These are phyloP conservation scores for Bathynomus jamesi DNA, from an alignment of 1,140 invertebrate species.

Conservation along the genomic window DNA sequence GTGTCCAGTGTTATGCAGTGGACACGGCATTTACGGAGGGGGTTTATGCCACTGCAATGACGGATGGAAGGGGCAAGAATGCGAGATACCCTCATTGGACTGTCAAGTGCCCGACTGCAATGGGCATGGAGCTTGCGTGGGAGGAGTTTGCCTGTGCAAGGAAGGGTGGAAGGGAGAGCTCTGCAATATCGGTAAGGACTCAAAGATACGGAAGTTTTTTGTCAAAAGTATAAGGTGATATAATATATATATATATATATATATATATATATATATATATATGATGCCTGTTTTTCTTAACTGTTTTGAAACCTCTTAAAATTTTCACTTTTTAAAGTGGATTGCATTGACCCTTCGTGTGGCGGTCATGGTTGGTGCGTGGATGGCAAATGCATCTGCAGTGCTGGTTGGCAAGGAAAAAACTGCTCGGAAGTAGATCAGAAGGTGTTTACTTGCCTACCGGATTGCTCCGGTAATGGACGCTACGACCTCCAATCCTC, in stretches of 20 bases:
- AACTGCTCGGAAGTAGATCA: constrained; percentile 78
- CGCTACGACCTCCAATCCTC: constrained; percentile 75
- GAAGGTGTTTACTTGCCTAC: constrained; percentile 76
- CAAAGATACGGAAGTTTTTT: too few species aligned
- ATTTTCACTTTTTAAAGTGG: constrained; percentile 50
- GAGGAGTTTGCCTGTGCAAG: constrained; percentile 91
- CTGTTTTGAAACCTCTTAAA: too few species aligned
- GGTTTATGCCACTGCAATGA: too few species aligned
- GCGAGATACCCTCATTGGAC: constrained; percentile 81
- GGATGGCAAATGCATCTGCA: constrained; percentile 86
- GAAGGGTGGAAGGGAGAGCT: constrained; percentile 89
- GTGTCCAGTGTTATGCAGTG: constrained; percentile 93
- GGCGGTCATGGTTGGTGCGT: constrained; percentile 85
- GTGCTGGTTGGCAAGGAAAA: constrained; percentile 88
- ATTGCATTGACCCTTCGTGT: constrained; percentile 79
- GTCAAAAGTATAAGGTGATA: too few species aligned
- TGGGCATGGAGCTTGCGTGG: constrained; percentile 86
- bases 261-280: too few species aligned
- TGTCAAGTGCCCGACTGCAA: constrained; percentile 90
- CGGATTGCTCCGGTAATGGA: too few species aligned
- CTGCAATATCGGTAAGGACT: constrained; percentile 74
- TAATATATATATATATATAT: too few species aligned
- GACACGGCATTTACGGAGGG: constrained; percentile 89
- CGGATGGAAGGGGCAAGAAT: too few species aligned
- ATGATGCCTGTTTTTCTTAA: too few species aligned